These are phyloP conservation scores for Caenorhabditis inopinata DNA, from an alignment of 1,140 invertebrate genomes.

Conservation along the genomic window DNA sequence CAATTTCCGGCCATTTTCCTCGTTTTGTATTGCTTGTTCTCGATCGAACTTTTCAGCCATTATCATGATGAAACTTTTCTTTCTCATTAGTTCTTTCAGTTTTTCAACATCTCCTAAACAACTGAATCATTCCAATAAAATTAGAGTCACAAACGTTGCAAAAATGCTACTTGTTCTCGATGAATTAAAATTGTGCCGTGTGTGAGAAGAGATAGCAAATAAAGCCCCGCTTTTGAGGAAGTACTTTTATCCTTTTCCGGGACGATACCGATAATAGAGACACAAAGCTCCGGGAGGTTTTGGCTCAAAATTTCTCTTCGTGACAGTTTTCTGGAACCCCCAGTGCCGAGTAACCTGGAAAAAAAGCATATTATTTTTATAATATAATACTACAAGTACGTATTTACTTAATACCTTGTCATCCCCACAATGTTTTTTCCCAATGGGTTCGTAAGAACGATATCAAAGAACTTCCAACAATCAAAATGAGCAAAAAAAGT, in stretches of 20 bases:
- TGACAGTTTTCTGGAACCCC: not conserved
- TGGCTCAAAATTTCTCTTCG: not conserved
- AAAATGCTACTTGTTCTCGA: not conserved
- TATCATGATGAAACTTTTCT: not conserved
- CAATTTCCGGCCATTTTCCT: no score
- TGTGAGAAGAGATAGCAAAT: not conserved
- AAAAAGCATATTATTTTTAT: no score
- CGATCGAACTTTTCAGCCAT: not conserved
- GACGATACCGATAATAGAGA: not conserved
- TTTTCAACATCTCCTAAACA: not conserved
- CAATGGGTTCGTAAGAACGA: no score
- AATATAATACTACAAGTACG: no score
- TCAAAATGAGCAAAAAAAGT: no score
- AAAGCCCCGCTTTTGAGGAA: not conserved
- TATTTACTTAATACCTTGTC: no score
- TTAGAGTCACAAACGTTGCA: not conserved
- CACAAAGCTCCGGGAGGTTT: not conserved
- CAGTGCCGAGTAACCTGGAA: not conserved
- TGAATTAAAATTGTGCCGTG: not conserved
- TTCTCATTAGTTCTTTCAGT: not conserved
- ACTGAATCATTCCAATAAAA: no score
- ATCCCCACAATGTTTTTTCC: no score
- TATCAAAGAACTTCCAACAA: no score
- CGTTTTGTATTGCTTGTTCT: not conserved
- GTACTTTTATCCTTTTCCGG: not conserved